phyloP scores from a whole-genome alignment of 2,113 vertebrate species.

The Tauraco erythrolophus region DNA sequence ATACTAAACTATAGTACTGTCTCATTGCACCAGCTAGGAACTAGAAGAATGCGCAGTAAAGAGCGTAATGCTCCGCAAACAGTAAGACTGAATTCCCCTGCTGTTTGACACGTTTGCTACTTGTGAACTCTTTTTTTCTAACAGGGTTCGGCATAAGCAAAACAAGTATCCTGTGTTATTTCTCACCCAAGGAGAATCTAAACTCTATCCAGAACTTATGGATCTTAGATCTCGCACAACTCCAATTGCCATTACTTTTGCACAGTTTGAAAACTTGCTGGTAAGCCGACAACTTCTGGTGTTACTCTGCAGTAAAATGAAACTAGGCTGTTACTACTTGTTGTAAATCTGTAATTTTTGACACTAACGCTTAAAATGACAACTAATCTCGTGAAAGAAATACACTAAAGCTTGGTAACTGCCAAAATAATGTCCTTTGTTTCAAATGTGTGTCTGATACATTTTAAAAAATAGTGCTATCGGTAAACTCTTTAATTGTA shows the following conservation, averaged over 20 bases:
- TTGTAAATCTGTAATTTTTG: background rate
- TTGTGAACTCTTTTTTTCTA: background rate
- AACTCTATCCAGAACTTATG: conserved; percentile 92
- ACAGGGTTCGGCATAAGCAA: conserved; percentile 95
- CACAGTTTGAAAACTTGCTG: conserved; percentile 95
- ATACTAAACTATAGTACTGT: background rate
- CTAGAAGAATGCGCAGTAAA: background rate
- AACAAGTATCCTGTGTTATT: conserved; percentile 98
- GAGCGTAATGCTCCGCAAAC: background rate
- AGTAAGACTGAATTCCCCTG: background rate
- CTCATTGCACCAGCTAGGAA: background rate
- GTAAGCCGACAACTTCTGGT: conserved; percentile 72
- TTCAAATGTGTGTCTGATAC: background rate
- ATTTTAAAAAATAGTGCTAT: background rate
- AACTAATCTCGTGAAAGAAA: background rate
- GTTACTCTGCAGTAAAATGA: background rate
- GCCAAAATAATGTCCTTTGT: background rate
- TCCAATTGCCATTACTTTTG: conserved; percentile 93
- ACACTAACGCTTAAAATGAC: background rate
- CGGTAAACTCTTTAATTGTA: background rate
- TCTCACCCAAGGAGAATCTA: conserved; percentile 92
- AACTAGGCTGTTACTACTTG: background rate
- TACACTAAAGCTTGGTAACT: background rate
- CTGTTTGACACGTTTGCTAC: background rate
- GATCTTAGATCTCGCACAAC: conserved; percentile 92